phyloP scores from a whole-genome alignment of 2,888 invertebrate species.

The Nomada fucata region DNA sequence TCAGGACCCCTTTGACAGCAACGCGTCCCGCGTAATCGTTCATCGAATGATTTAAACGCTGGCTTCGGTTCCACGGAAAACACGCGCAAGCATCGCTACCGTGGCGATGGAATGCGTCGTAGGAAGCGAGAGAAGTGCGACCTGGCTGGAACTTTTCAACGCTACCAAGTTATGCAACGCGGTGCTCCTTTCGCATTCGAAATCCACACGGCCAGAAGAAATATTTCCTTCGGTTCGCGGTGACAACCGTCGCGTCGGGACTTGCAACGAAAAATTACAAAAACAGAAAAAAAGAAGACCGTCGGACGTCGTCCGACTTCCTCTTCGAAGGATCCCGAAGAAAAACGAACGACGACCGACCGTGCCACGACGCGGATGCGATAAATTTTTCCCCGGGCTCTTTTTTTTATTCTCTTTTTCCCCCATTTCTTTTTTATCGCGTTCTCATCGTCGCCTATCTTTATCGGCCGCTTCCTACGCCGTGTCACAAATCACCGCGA shows the following conservation, averaged over 20 bases:
- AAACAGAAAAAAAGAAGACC: neutral
- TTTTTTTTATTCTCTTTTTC: too few relatives aligned
- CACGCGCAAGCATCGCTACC: slow-evolving; percentile 41
- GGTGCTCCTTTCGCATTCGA: neutral
- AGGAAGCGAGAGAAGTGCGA: slow-evolving; percentile 12
- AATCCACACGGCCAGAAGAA: slow-evolving; percentile 5
- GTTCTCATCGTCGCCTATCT: slow-evolving; percentile 64
- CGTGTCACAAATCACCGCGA: slow-evolving; percentile 65
- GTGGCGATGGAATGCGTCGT: slow-evolving; percentile 14
- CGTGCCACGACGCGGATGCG: neutral
- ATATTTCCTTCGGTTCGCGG: slow-evolving; percentile 17
- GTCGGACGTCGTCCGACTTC: slow-evolving; percentile 2
- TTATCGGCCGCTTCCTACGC: slow-evolving; percentile 63
- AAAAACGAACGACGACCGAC: neutral
- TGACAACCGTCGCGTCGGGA: neutral
- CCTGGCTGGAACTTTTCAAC: slow-evolving; percentile 30
- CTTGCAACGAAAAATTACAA: neutral
- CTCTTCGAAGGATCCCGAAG: slow-evolving; percentile 2
- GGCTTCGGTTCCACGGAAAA: slow-evolving; percentile 46
- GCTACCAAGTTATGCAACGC: slow-evolving; percentile 43
- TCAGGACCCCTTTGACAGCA: slow-evolving; percentile 29
- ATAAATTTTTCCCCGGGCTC: slow-evolving; percentile 15
- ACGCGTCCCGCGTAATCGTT: slow-evolving; percentile 47
- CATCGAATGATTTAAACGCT: slow-evolving; percentile 54
- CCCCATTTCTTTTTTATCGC: slow-evolving; percentile 43